Evolutionary conservation across 2,113 vertebrate genomes (phyloP).

Genomic region (Tiliqua scincoides): DNA sequence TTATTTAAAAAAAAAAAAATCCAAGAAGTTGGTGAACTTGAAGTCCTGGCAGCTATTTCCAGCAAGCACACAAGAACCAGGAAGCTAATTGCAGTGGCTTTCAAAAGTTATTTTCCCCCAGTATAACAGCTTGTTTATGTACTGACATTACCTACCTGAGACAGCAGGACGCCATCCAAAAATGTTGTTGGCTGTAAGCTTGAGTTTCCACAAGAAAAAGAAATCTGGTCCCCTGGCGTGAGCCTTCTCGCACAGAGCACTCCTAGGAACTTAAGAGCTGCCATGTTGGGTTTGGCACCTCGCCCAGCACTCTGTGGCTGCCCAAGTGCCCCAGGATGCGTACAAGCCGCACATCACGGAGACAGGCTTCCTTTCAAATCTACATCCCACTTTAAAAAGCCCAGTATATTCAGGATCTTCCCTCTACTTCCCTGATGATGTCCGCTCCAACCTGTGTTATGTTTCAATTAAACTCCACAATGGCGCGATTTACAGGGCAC

Average conservation of each 20-base stretch:
- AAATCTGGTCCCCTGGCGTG: not conserved
- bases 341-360: not conserved
- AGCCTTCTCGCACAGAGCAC: not conserved
- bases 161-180: not conserved
- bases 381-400: not conserved
- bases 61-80: not conserved
- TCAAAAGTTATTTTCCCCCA: not conserved
- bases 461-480: constrained; percentile 8
- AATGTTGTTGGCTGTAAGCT: constrained; percentile 28
- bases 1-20: not conserved
- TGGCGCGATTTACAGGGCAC: not conserved
- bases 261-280: too few relatives aligned
- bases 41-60: not conserved
- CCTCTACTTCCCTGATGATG: not conserved
- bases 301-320: too few relatives aligned
- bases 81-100: rapidly evolving
- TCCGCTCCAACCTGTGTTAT: not conserved
- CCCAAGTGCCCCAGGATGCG: not conserved
- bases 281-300: too few relatives aligned
- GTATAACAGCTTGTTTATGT: not conserved
- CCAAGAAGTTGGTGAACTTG: constrained; percentile 29
- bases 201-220: not conserved
- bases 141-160: not conserved
- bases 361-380: not conserved
- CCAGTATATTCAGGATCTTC: not conserved